Conservation (phyloP, 2,888 invertebrate genomes). For the Pristionchus exspectatus region DNA sequence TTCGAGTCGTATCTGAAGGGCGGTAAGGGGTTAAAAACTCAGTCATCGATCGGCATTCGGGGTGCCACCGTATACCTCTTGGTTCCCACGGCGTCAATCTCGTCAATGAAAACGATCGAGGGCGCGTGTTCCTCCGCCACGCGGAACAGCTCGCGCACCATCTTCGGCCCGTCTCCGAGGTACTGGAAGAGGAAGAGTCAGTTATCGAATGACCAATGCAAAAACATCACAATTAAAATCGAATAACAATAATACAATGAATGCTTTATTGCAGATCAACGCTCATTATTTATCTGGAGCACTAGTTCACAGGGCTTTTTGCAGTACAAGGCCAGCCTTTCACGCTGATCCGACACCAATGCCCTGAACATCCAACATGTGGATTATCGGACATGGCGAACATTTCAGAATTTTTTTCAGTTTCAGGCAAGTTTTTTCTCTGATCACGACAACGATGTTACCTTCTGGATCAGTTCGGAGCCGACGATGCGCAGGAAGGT, state of each 20-base stretch:
- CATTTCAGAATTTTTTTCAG: too few species aligned
- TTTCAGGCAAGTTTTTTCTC: too few species aligned
- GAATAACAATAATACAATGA: neutral
- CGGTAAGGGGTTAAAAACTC: constrained; percentile 90
- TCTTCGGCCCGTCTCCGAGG: constrained; percentile 96
- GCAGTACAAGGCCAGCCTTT: too few species aligned
- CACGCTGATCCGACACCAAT: too few species aligned
- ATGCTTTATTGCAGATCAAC: neutral
- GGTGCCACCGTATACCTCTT: constrained; percentile 85
- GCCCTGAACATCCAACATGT: too few species aligned
- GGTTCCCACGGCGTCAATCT: constrained; percentile 99
- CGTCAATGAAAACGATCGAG: constrained; percentile 99
- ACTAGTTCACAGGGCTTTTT: too few species aligned
- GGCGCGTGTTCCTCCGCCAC: constrained; percentile 99
- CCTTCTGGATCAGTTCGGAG: constrained; percentile 89
- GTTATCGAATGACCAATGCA: neutral
- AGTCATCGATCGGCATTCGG: constrained; percentile 81
- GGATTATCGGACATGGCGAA: too few species aligned
- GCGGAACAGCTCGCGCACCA: constrained; percentile 96
- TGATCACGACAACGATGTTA: neutral
- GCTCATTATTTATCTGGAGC: too few species aligned
- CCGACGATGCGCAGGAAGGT: constrained; percentile 98
- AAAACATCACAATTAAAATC: neutral
- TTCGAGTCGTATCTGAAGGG: constrained; percentile 91
- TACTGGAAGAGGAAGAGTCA: constrained; percentile 83